phyloP scores from a whole-genome alignment of 2,113 vertebrate species.

The Proterorhinus semilunaris region DNA sequence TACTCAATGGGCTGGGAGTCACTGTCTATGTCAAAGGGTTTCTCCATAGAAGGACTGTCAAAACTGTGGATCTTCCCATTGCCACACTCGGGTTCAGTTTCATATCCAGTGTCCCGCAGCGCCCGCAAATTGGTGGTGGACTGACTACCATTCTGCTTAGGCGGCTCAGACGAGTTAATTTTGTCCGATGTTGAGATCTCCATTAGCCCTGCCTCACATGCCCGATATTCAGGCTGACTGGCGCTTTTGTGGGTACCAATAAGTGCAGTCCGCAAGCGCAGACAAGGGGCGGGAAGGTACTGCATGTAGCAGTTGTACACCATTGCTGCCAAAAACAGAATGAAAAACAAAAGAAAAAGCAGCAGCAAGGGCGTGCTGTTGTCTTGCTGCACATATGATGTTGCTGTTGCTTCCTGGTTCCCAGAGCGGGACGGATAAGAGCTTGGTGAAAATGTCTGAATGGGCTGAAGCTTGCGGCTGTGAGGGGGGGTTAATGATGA shows the following conservation, averaged over 20 bases:
- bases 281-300: conserved; percentile 88
- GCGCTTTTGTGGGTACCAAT: conserved; percentile 84
- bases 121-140: conserved; percentile 65
- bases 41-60: conserved; percentile 68
- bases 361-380: conserved; percentile 86
- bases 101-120: conserved; percentile 88
- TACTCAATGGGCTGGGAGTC: conserved; percentile 85
- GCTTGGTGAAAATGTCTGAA: conserved; percentile 64
- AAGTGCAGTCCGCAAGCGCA: conserved; percentile 83
- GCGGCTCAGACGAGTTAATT: conserved; percentile 70
- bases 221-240: conserved; percentile 76
- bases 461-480: conserved; percentile 56
- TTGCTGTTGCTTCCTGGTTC: conserved; percentile 70
- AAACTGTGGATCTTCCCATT: conserved; percentile 80
- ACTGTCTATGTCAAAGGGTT: conserved; percentile 90
- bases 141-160: conserved; percentile 80
- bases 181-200: conserved; percentile 77
- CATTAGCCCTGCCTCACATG: conserved; percentile 87
- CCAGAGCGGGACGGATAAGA: conserved; percentile 67
- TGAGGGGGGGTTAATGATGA: conserved; percentile 73
- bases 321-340: conserved; percentile 84
- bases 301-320: conserved; percentile 96
- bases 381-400: conserved; percentile 84
- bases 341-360: conserved; percentile 90
- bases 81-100: conserved; percentile 87